Evolutionary conservation across 53 echinoderm and acorn worm genomes (phyloP).

Genomic region (Arbacia lixula): DNA sequence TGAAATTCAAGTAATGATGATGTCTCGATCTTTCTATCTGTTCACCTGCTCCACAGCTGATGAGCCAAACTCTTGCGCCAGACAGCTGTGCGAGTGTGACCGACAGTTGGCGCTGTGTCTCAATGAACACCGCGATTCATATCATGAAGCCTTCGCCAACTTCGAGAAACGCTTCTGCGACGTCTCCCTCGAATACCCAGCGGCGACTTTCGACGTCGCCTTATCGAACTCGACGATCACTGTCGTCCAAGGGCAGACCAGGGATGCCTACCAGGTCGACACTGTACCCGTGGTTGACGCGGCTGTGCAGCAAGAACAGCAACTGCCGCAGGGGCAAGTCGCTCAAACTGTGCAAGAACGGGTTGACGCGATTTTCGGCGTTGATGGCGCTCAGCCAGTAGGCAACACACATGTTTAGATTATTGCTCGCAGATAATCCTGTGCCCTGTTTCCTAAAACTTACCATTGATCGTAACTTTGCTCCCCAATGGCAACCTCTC

Average conservation of each 20-base stretch:
- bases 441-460: too few relatives aligned
- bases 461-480: too few relatives aligned
- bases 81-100: conserved; percentile 35
- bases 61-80: not conserved
- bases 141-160: conserved; percentile 9
- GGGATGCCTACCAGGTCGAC: conserved; percentile 10
- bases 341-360: too few relatives aligned
- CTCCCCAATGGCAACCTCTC: too few relatives aligned
- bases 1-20: too few relatives aligned
- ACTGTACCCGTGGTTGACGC: not conserved
- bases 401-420: too few relatives aligned
- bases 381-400: too few relatives aligned
- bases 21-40: too few relatives aligned
- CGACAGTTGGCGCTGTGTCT: conserved; percentile 1
- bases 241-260: not conserved
- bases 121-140: not conserved
- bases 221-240: not conserved
- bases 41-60: not conserved
- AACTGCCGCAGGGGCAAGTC: too few relatives aligned
- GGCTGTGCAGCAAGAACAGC: not conserved
- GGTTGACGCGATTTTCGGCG: too few relatives aligned
- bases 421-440: too few relatives aligned
- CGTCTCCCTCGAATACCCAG: not conserved
- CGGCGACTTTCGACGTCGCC: not conserved
- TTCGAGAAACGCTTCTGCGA: conserved; percentile 42